A percentile compares a stretch with the other conserved stretches of the same genome.
Evolutionary conservation across 2,797 vertebrate genomes (phyloP).

Genomic region (Tamandua tetradactyla): DNA sequence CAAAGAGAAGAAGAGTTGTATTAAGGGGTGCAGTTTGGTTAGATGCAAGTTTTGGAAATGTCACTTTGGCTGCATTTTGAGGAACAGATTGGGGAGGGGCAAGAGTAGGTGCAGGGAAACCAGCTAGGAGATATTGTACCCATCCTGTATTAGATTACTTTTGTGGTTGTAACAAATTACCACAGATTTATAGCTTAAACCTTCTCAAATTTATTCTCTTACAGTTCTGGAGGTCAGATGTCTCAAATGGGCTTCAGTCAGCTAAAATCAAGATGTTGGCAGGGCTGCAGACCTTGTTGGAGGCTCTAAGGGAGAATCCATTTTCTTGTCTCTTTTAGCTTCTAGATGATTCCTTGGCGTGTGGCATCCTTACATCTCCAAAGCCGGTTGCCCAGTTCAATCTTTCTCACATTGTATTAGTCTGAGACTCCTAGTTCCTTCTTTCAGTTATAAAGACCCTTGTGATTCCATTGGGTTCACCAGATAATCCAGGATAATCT

Average conservation of each 20-base stretch:
- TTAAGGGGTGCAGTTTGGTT: background rate
- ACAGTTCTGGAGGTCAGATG: background rate
- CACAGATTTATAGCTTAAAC: constrained; percentile 1
- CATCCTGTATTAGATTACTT: background rate
- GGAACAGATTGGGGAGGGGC: background rate
- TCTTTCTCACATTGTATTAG: constrained; percentile 17
- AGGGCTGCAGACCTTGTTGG: background rate
- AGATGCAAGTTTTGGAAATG: background rate
- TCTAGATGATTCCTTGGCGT: constrained; percentile 43
- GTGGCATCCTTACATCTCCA: background rate
- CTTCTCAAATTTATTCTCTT: constrained; percentile 16
- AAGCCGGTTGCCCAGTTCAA: background rate
- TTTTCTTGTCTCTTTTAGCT: background rate
- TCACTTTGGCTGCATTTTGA: background rate
- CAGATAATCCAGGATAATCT: background rate
- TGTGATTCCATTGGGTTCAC: background rate
- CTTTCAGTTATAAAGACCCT: background rate
- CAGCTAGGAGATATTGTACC: background rate
- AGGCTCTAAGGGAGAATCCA: background rate
- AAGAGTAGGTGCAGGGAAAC: background rate
- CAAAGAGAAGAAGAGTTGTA: background rate
- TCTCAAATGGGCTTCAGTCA: background rate
- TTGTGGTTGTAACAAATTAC: background rate
- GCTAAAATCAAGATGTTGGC: constrained; percentile 25
- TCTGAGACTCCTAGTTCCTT: background rate